Conservation (phyloP, 2,888 invertebrate species). For the Ligdia adustata region DNA sequence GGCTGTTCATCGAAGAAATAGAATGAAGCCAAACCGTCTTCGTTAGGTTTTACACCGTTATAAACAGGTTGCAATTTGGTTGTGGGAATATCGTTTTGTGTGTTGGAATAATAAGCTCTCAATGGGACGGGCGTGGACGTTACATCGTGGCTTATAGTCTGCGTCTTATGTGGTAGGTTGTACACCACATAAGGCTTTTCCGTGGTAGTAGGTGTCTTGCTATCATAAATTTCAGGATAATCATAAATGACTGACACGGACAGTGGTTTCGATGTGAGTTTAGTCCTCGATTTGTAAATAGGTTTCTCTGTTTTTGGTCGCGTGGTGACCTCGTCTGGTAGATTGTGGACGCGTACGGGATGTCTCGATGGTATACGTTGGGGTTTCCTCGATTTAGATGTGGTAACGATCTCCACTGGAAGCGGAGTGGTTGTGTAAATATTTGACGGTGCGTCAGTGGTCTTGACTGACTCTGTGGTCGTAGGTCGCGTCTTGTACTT, state of each 20-base stretch:
- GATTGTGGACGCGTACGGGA: constrained; percentile 71
- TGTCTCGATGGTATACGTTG: constrained; percentile 73
- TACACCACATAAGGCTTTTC: constrained; percentile 81
- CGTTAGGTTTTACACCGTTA: constrained; percentile 59
- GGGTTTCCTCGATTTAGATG: constrained; percentile 65
- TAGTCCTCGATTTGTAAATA: constrained; percentile 73
- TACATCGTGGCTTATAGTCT: constrained; percentile 64
- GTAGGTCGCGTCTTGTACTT: constrained; percentile 73
- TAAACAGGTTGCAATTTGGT: constrained; percentile 81
- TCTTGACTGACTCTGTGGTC: constrained; percentile 62
- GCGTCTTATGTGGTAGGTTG: constrained; percentile 72
- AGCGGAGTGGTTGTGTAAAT: constrained; percentile 58
- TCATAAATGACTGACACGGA: constrained; percentile 79
- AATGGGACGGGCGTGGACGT: constrained; percentile 86
- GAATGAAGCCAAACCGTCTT: constrained; percentile 84
- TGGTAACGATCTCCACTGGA: constrained; percentile 69
- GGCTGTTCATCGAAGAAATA: constrained; percentile 88
- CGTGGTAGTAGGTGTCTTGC: constrained; percentile 68
- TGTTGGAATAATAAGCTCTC: constrained; percentile 84
- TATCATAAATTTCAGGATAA: constrained; percentile 74
- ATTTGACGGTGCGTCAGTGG: constrained; percentile 68
- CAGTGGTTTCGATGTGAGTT: constrained; percentile 76
- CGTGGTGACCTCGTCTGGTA: constrained; percentile 64
- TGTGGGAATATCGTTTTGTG: constrained; percentile 81
- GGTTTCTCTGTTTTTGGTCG: constrained; percentile 75